Evolutionary conservation across 64 coral and sea anemone genomes (phyloP).

Genomic region (Montipora capricornis): DNA sequence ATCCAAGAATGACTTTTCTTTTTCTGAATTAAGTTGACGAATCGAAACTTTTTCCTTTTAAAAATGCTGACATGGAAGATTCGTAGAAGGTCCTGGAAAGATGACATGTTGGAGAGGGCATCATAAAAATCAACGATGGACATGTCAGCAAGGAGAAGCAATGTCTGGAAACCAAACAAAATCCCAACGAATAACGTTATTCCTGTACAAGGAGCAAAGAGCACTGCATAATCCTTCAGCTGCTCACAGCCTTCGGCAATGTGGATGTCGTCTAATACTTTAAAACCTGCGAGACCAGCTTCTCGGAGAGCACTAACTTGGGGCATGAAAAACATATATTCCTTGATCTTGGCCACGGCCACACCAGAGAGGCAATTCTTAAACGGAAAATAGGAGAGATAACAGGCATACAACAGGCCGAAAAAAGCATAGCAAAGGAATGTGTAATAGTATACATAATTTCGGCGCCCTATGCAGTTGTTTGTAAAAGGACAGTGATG

Average conservation of each 20-base stretch:
- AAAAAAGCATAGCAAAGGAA: constrained; percentile 82
- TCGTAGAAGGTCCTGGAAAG: constrained; percentile 78
- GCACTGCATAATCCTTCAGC: constrained; percentile 58
- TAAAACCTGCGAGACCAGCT: neutral
- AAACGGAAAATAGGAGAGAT: constrained; percentile 89
- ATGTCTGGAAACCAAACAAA: constrained; percentile 80
- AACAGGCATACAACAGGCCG: constrained; percentile 84
- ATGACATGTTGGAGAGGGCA: constrained; percentile 67
- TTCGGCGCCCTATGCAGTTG: constrained; percentile 93
- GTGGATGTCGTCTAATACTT: neutral
- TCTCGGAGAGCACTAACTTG: constrained; percentile 47
- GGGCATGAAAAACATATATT: constrained; percentile 13
- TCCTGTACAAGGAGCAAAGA: constrained; percentile 70
- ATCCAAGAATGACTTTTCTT: constrained; percentile 74
- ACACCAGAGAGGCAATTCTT: constrained; percentile 59
- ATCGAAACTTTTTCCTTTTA: constrained; percentile 84
- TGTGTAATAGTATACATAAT: constrained; percentile 89
- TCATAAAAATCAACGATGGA: constrained; percentile 98
- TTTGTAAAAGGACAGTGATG: constrained; percentile 99
- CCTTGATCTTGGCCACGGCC: constrained; percentile 43
- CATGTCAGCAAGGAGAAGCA: constrained; percentile 78
- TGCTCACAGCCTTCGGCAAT: constrained; percentile 57
- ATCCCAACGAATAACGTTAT: constrained; percentile 72
- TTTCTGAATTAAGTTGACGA: constrained; percentile 61
- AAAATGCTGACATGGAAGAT: constrained; percentile 72